Evolutionary conservation across 2,888 invertebrate species (phyloP).

Genomic region (Andrena camellia): DNA sequence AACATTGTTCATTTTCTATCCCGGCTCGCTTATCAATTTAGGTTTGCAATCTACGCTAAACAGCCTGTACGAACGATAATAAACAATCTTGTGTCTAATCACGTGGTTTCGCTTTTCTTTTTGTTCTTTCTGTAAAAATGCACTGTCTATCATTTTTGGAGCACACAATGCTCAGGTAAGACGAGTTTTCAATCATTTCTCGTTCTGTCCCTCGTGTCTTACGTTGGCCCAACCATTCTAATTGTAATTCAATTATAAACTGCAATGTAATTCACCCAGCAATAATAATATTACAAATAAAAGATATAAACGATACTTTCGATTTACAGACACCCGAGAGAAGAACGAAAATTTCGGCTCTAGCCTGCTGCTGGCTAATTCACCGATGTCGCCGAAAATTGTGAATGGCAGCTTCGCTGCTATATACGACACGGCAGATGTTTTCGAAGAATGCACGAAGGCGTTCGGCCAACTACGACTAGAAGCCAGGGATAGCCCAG

Average conservation of each 20-base stretch:
- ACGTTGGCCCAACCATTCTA: neutral
- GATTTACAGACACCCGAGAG: conserved; percentile 91
- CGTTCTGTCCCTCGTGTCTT: neutral
- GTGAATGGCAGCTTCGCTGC: conserved; percentile 97
- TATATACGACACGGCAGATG: conserved; percentile 93
- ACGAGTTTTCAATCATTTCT: conserved; percentile 29
- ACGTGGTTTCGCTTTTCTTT: conserved; percentile 23
- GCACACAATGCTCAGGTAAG: conserved; percentile 57
- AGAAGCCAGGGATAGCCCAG: conserved; percentile 92
- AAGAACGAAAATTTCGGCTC: conserved; percentile 96
- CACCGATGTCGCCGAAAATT: conserved; percentile 98
- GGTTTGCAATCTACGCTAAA: neutral
- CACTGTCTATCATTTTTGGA: conserved; percentile 46
- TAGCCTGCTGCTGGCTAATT: conserved; percentile 96
- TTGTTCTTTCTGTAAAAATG: conserved; percentile 29
- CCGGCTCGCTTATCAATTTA: neutral
- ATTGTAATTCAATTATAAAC: neutral
- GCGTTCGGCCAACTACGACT: conserved; percentile 90
- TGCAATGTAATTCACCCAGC: neutral
- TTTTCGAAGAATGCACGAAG: conserved; percentile 90
- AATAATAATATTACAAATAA: neutral
- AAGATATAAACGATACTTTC: neutral
- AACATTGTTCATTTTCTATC: neutral
- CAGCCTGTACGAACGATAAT: conserved; percentile 4
- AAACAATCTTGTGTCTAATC: conserved; percentile 35